Percentiles rank a stretch among this genome's conserved stretches.
These are phyloP conservation scores for Wasmannia auropunctata DNA, from an alignment of 1,140 invertebrate species.

Conservation along the genomic window DNA sequence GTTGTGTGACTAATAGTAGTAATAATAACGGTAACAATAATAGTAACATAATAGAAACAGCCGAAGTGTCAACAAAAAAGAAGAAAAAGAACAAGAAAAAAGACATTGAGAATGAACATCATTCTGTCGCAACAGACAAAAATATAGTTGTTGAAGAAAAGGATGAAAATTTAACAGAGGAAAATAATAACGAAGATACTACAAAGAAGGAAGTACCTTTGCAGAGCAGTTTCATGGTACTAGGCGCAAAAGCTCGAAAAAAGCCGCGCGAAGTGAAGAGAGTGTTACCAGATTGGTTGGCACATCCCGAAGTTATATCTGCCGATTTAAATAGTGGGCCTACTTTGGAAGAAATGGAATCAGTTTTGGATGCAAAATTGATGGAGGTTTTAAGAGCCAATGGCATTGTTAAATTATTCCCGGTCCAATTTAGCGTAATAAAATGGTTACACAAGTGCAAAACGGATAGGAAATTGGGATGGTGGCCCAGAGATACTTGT, in stretches of 20 bases:
- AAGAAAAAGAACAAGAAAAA: conserved; percentile 22
- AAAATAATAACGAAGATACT: not conserved
- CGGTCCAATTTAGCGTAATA: conserved; percentile 94
- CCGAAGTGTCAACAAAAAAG: not conserved
- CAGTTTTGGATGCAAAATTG: conserved; percentile 87
- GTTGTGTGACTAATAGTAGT: conserved; percentile 84
- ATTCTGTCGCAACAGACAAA: not conserved
- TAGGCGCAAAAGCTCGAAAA: conserved; percentile 76
- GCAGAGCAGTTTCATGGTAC: conserved; percentile 74
- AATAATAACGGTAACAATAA: conserved; percentile 83
- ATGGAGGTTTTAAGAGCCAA: conserved; percentile 89
- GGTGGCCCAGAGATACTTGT: conserved; percentile 95
- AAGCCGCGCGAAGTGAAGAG: conserved; percentile 86
- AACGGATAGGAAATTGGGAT: conserved; percentile 85
- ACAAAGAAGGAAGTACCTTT: not conserved
- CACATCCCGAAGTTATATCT: conserved; percentile 91
- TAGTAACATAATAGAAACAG: conserved; percentile 73
- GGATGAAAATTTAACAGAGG: not conserved
- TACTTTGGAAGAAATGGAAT: conserved; percentile 86
- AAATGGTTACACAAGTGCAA: conserved; percentile 91
- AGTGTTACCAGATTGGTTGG: conserved; percentile 94
- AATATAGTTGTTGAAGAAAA: conserved; percentile 10
- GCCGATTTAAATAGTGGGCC: conserved; percentile 88
- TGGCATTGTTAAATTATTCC: conserved; percentile 93
- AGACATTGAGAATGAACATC: not conserved